phyloP scores from a whole-genome alignment of 1,140 invertebrate genomes.

The Andrena cerasifolii region DNA sequence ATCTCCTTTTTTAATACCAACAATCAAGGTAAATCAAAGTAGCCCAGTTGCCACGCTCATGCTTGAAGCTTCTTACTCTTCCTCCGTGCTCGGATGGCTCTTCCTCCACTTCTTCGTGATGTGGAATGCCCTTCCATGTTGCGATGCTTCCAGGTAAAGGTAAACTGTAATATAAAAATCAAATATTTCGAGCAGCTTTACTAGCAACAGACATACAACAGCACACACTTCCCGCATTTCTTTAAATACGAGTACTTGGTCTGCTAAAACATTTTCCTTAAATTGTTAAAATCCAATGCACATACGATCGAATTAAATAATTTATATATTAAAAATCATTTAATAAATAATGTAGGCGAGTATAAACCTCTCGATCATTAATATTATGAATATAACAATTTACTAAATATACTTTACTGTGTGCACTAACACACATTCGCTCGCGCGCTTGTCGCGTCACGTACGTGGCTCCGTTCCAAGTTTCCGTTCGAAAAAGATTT shows the following conservation, averaged over 20 bases:
- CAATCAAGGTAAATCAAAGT: constrained; percentile 88
- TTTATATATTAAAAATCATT: too few relatives aligned
- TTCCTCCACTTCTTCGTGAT: constrained; percentile 79
- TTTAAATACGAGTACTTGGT: constrained; percentile 16
- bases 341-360: too few relatives aligned
- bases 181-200: constrained; percentile 2
- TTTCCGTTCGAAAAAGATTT: too few relatives aligned
- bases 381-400: too few relatives aligned
- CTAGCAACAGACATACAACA: not conserved
- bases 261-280: not conserved
- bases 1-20: constrained; percentile 78
- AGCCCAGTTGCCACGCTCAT: constrained; percentile 92
- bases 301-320: too few relatives aligned
- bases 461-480: too few relatives aligned
- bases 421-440: too few relatives aligned
- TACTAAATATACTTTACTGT: too few relatives aligned
- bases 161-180: constrained; percentile 63
- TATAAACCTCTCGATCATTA: too few relatives aligned
- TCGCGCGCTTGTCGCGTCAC: too few relatives aligned
- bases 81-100: constrained; percentile 86
- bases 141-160: constrained; percentile 74
- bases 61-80: constrained; percentile 87
- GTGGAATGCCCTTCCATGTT: constrained; percentile 70
- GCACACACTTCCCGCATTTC: not conserved
- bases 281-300: too few relatives aligned